Evolutionary conservation across 2,888 invertebrate species (phyloP), one percentile per base, ranked within the genome.

Genomic region (Poecilus cupreus): DNA sequence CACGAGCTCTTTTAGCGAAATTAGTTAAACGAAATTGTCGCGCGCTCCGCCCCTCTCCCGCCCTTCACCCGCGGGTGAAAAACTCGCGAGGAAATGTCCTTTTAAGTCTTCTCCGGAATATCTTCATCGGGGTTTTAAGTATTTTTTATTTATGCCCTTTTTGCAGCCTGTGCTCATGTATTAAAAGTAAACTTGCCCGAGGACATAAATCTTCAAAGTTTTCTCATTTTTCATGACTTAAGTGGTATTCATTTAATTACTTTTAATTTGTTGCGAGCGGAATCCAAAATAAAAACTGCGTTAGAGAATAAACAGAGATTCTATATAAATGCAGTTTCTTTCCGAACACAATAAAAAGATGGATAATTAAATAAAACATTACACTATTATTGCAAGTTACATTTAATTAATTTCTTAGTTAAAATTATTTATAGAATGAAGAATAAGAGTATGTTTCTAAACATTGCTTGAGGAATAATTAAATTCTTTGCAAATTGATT

Each of bases 1-100:
- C 74, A 10, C 26, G 24, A 16, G 74, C 49, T 75, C 72, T 75
- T 75, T 75, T 51, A 75, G 74, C 51, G 24, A 49, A 75, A 75
- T 75, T 75, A 75, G 74, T 75, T 75, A 51, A 75, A 75, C 74
- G 74, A 75, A 68, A 74, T 74, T 49, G 74, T 74, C 74, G 74
- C 74, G 74, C 74, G 54, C 20, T 5, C 54, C 10, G 20, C 20
- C 13, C 43, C 3, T 43, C 43, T 43, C 43, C 5, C 10, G 4
- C 13, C 43, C 43, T 43, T 13, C 11, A 26, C 4, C 37, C n/a
- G 39, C 6, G 39, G 37, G 39, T 64, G 13, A 60, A 60, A 60
- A 68, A 68, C 68, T 20, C 68, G 68, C 39, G 68, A 20, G 37
- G 32, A 60, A 68, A 68, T 39, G 68, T 68, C 68, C 37, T 43